A percentile compares a stretch with the other conserved stretches of the same genome.
phyloP scores from a whole-genome alignment of 2,113 vertebrate species.

The Ameiurus melas region DNA sequence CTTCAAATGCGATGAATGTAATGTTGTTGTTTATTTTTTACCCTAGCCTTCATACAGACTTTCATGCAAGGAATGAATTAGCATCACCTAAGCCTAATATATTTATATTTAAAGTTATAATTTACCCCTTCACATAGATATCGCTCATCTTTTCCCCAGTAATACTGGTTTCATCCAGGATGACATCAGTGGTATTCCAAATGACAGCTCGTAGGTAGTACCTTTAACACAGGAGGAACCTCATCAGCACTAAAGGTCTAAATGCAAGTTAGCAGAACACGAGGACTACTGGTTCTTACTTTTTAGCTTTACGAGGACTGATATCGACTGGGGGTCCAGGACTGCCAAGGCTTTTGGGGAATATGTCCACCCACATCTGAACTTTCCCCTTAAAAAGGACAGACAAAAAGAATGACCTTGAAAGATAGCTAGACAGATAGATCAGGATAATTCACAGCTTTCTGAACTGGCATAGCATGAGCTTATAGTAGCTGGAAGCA shows the following conservation, averaged over 20 bases:
- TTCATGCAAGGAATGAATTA: background rate
- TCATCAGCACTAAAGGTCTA: background rate
- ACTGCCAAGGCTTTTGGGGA: conserved; percentile 86
- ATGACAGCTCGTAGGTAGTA: conserved; percentile 83
- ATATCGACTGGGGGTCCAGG: conserved; percentile 93
- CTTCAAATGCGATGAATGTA: background rate
- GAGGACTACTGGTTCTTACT: conserved; percentile 70
- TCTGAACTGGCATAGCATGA: background rate
- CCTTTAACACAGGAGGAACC: conserved; percentile 62
- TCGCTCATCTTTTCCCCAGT: conserved; percentile 97
- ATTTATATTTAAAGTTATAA: background rate
- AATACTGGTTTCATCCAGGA: conserved; percentile 94
- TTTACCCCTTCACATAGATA: conserved; percentile 95
- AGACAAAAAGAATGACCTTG: background rate
- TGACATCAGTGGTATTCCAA: conserved; percentile 96
- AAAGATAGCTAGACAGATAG: background rate
- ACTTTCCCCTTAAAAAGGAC: conserved; percentile 79
- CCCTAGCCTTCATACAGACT: background rate
- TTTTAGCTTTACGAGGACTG: conserved; percentile 90
- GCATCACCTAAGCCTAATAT: background rate
- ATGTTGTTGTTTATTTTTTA: background rate
- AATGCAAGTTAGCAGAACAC: background rate
- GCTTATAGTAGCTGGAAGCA: background rate
- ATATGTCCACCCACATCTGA: conserved; percentile 98
- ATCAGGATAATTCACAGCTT: background rate